Conservation (phyloP, 2,888 invertebrate species). For the Agrotis puta region DNA sequence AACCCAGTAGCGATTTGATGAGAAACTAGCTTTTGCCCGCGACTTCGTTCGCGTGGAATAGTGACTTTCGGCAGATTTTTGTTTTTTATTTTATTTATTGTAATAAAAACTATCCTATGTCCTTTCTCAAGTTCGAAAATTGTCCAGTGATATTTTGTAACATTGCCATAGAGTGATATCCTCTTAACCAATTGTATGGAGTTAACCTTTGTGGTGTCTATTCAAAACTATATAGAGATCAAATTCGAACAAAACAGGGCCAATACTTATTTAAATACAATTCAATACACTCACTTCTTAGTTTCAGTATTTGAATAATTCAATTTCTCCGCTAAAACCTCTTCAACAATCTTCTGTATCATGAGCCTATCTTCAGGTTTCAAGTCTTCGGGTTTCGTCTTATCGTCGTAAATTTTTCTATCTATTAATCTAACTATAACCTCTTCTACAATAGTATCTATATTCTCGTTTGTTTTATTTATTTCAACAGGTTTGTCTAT, state of each 20-base stretch:
- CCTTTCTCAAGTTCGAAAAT: too few relatives aligned
- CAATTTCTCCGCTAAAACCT: conserved; percentile 85
- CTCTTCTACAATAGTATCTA: conserved; percentile 88
- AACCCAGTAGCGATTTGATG: too few relatives aligned
- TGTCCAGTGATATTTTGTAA: too few relatives aligned
- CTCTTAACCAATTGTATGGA: conserved; percentile 2
- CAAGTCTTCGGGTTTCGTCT: conserved; percentile 88
- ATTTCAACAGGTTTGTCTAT: conserved; percentile 61
- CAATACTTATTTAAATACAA: conserved; percentile 20
- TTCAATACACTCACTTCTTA: conserved; percentile 58
- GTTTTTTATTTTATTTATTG: too few relatives aligned
- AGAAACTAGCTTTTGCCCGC: too few relatives aligned
- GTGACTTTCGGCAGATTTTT: too few relatives aligned
- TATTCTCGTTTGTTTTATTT: conserved; percentile 79
- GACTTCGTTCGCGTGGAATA: too few relatives aligned
- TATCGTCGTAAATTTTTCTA: conserved; percentile 89
- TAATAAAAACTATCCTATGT: too few relatives aligned
- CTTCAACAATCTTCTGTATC: conserved; percentile 88
- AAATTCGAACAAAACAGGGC: conserved; percentile 51
- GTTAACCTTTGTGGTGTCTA: conserved; percentile 4
- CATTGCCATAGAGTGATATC: too few relatives aligned
- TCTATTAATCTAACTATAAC: conserved; percentile 86
- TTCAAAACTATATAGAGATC: conserved; percentile 55
- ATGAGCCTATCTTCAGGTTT: conserved; percentile 84
- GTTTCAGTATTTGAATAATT: conserved; percentile 78